A percentile compares a stretch with the other conserved stretches of the same genome.
Conservation (phyloP, 2,888 invertebrate genomes). For the Drosophila parthenogenetica region DNA sequence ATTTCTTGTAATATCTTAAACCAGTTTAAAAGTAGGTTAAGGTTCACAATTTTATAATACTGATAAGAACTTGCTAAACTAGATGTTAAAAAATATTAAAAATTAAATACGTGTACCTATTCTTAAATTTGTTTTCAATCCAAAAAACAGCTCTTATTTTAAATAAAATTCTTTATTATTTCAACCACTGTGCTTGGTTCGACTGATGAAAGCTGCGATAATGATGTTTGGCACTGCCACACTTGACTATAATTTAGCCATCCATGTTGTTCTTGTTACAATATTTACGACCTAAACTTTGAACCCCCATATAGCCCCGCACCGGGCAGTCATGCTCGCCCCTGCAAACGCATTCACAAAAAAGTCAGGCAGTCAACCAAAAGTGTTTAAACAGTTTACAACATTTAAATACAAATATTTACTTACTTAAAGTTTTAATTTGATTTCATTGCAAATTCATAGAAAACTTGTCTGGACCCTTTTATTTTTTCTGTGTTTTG, state of each 20-base stretch:
- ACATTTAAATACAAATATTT: slow-evolving; percentile 61
- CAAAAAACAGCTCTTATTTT: too few species aligned
- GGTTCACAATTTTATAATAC: too few species aligned
- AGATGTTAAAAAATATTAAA: too few species aligned
- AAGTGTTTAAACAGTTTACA: slow-evolving; percentile 23
- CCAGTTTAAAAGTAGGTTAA: too few species aligned
- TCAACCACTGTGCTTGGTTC: slow-evolving; percentile 13
- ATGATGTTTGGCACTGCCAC: slow-evolving; percentile 47
- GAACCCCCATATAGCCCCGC: background rate
- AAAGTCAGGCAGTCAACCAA: slow-evolving; percentile 9
- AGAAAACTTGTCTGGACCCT: slow-evolving; percentile 20
- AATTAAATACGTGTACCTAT: too few species aligned
- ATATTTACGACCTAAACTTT: slow-evolving; percentile 51
- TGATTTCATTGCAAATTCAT: slow-evolving; percentile 58
- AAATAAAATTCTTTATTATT: background rate
- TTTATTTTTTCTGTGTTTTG: background rate
- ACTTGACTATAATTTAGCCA: slow-evolving; percentile 47
- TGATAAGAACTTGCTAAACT: too few species aligned
- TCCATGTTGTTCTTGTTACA: slow-evolving; percentile 25
- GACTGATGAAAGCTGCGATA: slow-evolving; percentile 48
- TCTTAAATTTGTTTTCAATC: too few species aligned
- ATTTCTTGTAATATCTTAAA: too few species aligned
- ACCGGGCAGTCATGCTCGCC: background rate
- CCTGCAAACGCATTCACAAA: background rate
- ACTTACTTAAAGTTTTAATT: slow-evolving; percentile 59